Evolutionary conservation across 1,140 invertebrate genomes (phyloP).

Genomic region (Eufriesea mexicana): DNA sequence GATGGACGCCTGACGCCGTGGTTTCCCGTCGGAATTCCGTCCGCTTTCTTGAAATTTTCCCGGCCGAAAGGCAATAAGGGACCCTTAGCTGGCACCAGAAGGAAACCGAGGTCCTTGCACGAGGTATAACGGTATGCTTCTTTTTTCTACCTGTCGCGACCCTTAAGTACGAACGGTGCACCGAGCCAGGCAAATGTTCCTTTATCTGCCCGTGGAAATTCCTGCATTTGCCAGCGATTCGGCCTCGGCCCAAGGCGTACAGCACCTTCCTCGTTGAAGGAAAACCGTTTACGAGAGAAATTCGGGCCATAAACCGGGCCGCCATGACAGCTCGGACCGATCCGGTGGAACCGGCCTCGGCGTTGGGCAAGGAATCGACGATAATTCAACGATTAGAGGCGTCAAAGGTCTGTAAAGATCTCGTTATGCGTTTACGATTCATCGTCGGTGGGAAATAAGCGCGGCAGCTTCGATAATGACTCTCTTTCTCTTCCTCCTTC

Average conservation of each 20-base stretch:
- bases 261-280: background rate
- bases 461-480: conserved; percentile 25
- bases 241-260: too few relatives aligned
- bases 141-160: conserved; percentile 42
- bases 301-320: background rate
- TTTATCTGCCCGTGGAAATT: conserved; percentile 30
- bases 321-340: too few relatives aligned
- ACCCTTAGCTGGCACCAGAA: background rate
- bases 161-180: conserved; percentile 21
- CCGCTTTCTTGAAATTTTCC: conserved; percentile 4
- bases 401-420: background rate
- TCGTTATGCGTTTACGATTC: conserved; percentile 27
- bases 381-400: conserved; percentile 32
- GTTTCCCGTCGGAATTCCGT: background rate
- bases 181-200: background rate
- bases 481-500: background rate
- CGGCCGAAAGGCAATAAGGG: background rate
- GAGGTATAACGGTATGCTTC: conserved; percentile 26
- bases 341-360: background rate
- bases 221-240: background rate
- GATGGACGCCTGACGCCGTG: background rate
- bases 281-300: background rate
- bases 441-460: conserved; percentile 24
- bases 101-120: background rate
- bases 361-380: background rate